Percentiles rank a stretch among this genome's conserved stretches.
These are phyloP conservation scores for Sturnira hondurensis DNA, from an alignment of 2,113 vertebrate genomes.

Conservation along the genomic window DNA sequence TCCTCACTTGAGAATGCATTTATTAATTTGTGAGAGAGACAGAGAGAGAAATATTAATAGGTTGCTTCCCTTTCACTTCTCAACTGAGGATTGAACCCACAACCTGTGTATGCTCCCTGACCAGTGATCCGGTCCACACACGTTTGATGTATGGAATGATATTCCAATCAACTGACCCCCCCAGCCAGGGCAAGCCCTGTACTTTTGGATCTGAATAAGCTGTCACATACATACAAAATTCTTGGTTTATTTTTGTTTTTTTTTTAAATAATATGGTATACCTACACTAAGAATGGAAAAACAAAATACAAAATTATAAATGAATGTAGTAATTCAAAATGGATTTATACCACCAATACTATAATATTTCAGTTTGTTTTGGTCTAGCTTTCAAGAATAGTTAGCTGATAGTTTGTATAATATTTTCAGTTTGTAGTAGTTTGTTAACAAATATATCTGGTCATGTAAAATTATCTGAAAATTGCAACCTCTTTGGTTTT, in stretches of 20 bases:
- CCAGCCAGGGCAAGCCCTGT: background rate
- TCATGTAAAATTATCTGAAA: background rate
- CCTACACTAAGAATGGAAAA: background rate
- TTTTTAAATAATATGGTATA: background rate
- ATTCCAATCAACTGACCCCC: too few relatives aligned
- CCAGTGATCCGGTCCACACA: too few relatives aligned
- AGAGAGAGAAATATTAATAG: too few relatives aligned
- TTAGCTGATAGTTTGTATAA: background rate
- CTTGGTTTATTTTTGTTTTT: too few relatives aligned
- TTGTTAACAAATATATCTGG: background rate
- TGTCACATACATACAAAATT: background rate
- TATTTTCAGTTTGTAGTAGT: background rate
- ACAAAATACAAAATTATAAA: background rate
- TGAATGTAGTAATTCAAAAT: background rate
- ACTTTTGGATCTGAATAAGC: background rate
- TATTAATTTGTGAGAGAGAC: too few relatives aligned
- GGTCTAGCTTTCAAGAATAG: background rate
- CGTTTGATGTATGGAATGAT: too few relatives aligned
- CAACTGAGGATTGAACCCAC: too few relatives aligned
- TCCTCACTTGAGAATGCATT: too few relatives aligned
- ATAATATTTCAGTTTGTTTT: background rate
- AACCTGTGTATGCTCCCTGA: too few relatives aligned
- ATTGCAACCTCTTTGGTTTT: background rate
- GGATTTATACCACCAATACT: background rate
- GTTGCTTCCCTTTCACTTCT: too few relatives aligned